Evolutionary conservation across 2,113 vertebrate species (phyloP), one percentile per base, ranked within the genome.

Genomic region (Ptilorrhoa leucosticta): DNA sequence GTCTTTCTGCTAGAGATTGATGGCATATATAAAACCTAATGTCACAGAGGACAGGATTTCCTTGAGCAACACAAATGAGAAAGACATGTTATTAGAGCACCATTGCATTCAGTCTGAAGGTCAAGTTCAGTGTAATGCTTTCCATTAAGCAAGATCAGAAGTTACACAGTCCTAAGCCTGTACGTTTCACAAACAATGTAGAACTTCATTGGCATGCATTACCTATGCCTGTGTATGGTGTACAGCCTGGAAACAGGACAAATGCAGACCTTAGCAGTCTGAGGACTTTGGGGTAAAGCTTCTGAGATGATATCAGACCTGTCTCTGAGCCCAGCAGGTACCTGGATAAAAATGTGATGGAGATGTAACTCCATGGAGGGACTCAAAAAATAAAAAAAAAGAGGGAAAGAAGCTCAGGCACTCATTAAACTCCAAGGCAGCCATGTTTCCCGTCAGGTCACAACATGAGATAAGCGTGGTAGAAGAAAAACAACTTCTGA

Each of bases 41-140:
- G 73, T 87, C 78, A 83, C 12, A 57, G 44, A 69, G 10, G 91
- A 56, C 48, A 90, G 70, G 57, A 95, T 93, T 87, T 96, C 87
- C 61, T 95, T 60, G 40, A 83, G 63, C 6, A 5, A 65, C 57
- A 85, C 61, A 94, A 80, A 95, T 40, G 53, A 64, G 28, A 88
- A 76, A 91, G 70, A 61, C 40, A 4, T 37, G 15, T 44, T 87
- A 70, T 76, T 91, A 72, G 8, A 75, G 35, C 35, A 56, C n/a
- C 22, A 50, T 15, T 85, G 75, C 45, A 23, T 72, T 80, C 37
- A 90, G 48, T 45, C 40, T 85, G 84, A 85, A 93, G 92, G 82
- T 85, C 70, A 93, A 64, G 16, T 72, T 54, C 51, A 56, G 47
- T 71, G 37, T 71, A 56, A 82, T 37, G 40, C 53, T 90, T 85